Percentiles rank a stretch among this genome's conserved stretches.
Evolutionary conservation across 2,113 vertebrate species (phyloP).

Genomic region (Oriolus oriolus): DNA sequence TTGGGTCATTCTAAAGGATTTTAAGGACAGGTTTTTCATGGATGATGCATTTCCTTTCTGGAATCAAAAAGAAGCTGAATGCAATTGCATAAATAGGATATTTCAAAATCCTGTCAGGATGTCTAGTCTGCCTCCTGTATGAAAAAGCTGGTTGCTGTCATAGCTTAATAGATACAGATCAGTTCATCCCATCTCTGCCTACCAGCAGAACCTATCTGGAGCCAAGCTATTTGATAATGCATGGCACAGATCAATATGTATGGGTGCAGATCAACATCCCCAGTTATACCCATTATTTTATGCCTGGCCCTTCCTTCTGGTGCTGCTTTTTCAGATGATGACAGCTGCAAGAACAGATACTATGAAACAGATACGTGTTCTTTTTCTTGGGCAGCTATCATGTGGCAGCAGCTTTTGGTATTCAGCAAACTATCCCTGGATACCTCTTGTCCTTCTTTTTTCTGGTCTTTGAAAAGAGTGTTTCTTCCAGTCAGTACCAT

Average conservation of each 20-base stretch:
- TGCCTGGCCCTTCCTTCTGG: fast-evolving
- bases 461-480: neutral
- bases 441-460: neutral
- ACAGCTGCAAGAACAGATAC: neutral
- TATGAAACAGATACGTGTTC: neutral
- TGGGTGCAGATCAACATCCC: neutral
- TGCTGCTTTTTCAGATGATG: neutral
- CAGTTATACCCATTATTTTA: fast-evolving
- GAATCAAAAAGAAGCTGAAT: neutral
- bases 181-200: neutral
- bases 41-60: neutral
- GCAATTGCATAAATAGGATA: neutral
- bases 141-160: neutral
- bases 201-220: neutral
- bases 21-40: neutral
- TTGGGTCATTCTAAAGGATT: neutral
- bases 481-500: neutral
- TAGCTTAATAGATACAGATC: neutral
- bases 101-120: neutral
- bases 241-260: neutral
- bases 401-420: neutral
- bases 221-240: neutral
- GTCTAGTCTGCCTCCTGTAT: neutral
- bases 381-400: neutral
- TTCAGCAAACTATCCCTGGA: neutral